Percentiles rank a stretch among this genome's conserved stretches.
phyloP scores from a whole-genome alignment of 2,888 invertebrate genomes.

The Bimastos eiseni region DNA sequence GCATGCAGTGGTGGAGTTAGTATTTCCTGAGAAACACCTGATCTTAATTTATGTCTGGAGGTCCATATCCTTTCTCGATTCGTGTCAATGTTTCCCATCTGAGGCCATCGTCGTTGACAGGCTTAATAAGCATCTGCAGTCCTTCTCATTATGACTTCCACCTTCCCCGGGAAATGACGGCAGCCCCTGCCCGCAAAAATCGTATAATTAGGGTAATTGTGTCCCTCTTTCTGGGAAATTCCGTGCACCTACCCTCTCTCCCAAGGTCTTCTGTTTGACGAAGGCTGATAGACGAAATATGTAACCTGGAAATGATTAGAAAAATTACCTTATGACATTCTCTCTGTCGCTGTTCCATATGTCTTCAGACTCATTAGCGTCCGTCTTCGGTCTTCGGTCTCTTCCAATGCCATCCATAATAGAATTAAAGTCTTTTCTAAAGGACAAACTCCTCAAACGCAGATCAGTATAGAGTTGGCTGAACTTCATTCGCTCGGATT shows the following conservation, averaged over 20 bases:
- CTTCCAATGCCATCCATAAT: background rate
- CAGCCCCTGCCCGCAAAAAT: background rate
- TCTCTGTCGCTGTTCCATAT: background rate
- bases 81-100: background rate
- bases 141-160: background rate
- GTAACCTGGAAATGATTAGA: background rate
- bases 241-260: background rate
- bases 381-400: background rate
- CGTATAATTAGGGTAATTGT: background rate
- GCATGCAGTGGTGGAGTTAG: too few relatives aligned
- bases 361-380: background rate
- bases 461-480: background rate
- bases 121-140: background rate
- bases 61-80: background rate
- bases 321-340: constrained; percentile 3
- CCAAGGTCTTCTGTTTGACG: background rate
- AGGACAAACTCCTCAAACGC: background rate
- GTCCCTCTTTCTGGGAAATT: background rate
- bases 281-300: background rate
- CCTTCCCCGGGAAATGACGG: background rate
- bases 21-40: background rate
- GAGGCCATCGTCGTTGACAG: background rate
- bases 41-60: background rate
- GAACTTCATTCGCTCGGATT: background rate
- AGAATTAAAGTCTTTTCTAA: constrained; percentile 1